Base-by-base conservation (phyloP, 1,140 invertebrate genomes). In the Scaptomyza pallida region DNA sequence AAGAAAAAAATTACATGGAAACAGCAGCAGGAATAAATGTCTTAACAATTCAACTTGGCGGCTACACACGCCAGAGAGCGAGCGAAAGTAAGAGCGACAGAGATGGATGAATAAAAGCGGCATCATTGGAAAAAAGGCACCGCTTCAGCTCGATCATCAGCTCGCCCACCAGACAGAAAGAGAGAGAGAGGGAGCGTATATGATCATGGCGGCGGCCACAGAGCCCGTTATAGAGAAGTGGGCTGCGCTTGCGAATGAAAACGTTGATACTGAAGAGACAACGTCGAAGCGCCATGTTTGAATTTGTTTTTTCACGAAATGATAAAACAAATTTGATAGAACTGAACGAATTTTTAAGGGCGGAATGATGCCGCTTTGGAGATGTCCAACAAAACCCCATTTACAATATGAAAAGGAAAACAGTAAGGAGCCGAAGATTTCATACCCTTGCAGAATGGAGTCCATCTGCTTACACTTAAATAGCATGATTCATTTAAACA, bases 41-140 rank as follows among this genome's bases (percentile, higher is more conserved):
- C 47, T n/a, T 61, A 69, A 47, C 21, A 70, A 16, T 16, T 54
- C 54, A 43, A 63, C 59, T 55, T 50, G 33, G 41, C 43, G 33
- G 41, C 43, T 43, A 50, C 60, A 70, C 51, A 21, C 13, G 33
- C 16, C 15, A 33, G 35, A 30, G 37, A 3, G 26, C 57, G 43
- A 50, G 33, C 47, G 44, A 70, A 15, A 67, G 16, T 15, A 17
- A 72, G 41, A 23, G 40, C 50, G 12, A 43, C 10, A 17, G 59
- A 23, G n/a, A 37, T 17, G 16, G 33, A 19, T 54, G 43, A 44
- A 19, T 13, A 19, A 33, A 59, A 61, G 37, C 52, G 45, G 69
- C 69, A 59, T 47, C 48, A 55, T 23, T 15, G 26, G 37, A 43
- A 60, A 55, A 48, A 15, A 48, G 26, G 30, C 47, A 44, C 30